Percentiles rank a stretch among this genome's conserved stretches.
Conservation (phyloP, 1,140 invertebrate species). For the Luehdorfia chinensis region DNA sequence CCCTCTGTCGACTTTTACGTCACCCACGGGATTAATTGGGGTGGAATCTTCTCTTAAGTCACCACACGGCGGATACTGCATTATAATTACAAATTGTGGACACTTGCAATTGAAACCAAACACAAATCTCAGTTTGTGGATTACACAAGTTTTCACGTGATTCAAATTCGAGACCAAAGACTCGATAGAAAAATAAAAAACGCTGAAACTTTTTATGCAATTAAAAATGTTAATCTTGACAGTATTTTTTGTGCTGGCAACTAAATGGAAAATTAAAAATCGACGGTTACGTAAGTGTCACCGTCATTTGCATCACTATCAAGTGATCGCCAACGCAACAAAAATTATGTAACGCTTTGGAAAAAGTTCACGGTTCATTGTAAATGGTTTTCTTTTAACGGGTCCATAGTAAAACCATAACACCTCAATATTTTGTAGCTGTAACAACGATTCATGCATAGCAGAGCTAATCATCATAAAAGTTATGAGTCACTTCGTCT, state of each 20-base stretch:
- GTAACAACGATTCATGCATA: conserved; percentile 2
- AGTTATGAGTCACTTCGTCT: not conserved
- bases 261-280: conserved; percentile 11
- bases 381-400: conserved; percentile 5
- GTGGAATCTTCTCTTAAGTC: no score
- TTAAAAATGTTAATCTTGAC: not conserved
- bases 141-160: no score
- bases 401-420: not conserved
- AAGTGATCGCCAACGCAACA: conserved; percentile 38
- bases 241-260: not conserved
- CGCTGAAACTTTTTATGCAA: not conserved
- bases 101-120: no score
- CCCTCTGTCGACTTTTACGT: no score
- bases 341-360: conserved; percentile 47
- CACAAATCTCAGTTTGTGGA: no score
- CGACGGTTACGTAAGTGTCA: conserved; percentile 48
- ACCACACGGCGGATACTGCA: no score
- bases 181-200: no score
- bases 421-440: not conserved
- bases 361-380: conserved; percentile 28
- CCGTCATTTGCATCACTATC: conserved; percentile 55
- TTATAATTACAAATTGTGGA: no score
- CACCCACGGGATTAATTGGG: no score
- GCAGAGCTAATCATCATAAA: conserved; percentile 19
- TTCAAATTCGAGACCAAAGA: no score